Conservation (phyloP, 2,113 vertebrate genomes). For the Psophia crepitans region DNA sequence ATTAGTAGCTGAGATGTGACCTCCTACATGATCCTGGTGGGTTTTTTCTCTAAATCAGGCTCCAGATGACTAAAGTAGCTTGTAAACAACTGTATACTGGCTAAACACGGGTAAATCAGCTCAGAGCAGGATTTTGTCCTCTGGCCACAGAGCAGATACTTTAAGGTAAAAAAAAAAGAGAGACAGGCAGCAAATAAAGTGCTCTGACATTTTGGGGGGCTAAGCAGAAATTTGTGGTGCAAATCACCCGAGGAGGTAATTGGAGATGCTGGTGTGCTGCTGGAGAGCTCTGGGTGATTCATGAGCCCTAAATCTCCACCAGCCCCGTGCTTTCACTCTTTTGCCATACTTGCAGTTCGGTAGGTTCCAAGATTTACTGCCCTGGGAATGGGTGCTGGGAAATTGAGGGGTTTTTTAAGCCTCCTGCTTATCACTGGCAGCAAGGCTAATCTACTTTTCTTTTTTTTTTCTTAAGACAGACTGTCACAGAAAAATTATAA, state of each 20-base stretch:
- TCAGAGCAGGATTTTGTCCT: not conserved
- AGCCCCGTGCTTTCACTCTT: not conserved
- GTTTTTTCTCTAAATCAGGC: not conserved
- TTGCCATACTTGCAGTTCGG: fast-evolving
- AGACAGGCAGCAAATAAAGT: not conserved
- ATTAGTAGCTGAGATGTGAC: not conserved
- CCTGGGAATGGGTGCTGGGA: not conserved
- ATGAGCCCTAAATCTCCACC: not conserved
- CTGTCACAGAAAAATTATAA: not conserved
- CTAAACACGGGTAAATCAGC: not conserved
- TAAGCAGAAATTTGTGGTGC: not conserved
- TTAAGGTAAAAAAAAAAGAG: not conserved
- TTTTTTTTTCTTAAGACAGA: not conserved
- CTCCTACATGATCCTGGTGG: not conserved
- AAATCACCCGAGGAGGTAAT: not conserved
- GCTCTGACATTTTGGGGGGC: not conserved
- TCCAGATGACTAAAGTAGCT: not conserved
- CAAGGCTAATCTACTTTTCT: not conserved
- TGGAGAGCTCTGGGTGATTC: not conserved
- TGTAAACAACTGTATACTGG: not conserved
- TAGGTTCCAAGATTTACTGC: slow-evolving; percentile 11
- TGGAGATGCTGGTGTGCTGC: not conserved
- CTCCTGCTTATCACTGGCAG: not conserved
- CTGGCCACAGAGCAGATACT: not conserved
- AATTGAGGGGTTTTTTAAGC: not conserved